Evolutionary conservation across 2,888 invertebrate genomes (phyloP).

Genomic region (Andrena fulva): DNA sequence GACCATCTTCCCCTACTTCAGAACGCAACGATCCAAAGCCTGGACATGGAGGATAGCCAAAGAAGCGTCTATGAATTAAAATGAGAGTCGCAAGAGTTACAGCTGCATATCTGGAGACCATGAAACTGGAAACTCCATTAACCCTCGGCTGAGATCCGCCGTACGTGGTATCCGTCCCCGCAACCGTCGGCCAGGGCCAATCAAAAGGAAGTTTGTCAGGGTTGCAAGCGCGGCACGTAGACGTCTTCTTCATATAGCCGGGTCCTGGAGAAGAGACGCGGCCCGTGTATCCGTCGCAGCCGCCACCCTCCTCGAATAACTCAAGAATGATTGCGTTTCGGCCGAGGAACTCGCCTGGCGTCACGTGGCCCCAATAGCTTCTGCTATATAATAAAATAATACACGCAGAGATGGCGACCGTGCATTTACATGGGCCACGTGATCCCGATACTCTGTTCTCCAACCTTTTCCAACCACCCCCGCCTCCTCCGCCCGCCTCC

Average conservation of each 20-base stretch:
- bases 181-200: conserved; percentile 52
- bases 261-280: background rate
- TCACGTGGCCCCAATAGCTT: conserved; percentile 82
- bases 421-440: conserved; percentile 64
- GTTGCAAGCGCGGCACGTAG: conserved; percentile 46
- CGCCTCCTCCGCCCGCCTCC: background rate
- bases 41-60: background rate
- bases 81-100: background rate
- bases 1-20: background rate
- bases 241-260: conserved; percentile 48
- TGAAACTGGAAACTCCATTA: conserved; percentile 40
- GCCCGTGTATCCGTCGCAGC: conserved; percentile 53
- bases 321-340: conserved; percentile 81
- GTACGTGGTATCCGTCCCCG: conserved; percentile 32
- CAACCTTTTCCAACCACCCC: conserved; percentile 8
- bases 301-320: conserved; percentile 79
- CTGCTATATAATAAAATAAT: conserved; percentile 74
- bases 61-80: background rate
- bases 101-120: background rate
- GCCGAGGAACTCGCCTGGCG: conserved; percentile 69
- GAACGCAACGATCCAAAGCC: background rate
- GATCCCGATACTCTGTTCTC: conserved; percentile 47
- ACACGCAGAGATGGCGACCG: conserved; percentile 52
- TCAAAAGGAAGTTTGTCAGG: conserved; percentile 78
- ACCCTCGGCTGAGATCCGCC: conserved; percentile 21